Percentiles rank a stretch among this genome's conserved stretches.
phyloP scores from a whole-genome alignment of 1,140 invertebrate genomes.

The Orchestia grillus region DNA sequence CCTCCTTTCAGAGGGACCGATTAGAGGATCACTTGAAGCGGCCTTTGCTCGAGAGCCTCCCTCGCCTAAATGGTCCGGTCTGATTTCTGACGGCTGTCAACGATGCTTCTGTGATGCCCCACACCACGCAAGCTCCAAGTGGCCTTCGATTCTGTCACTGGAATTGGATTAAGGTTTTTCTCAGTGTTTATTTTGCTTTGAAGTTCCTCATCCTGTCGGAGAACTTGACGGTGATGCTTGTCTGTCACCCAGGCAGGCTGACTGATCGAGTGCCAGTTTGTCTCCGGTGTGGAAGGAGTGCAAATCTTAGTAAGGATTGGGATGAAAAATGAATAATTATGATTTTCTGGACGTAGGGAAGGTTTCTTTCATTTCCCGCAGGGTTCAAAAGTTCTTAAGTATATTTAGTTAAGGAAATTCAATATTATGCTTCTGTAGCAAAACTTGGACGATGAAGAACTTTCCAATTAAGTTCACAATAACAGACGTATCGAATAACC shows the following conservation, averaged over 20 bases:
- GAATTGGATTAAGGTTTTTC: neutral
- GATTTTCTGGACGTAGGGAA: too few species aligned
- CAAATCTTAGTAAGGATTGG: too few species aligned
- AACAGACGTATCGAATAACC: too few species aligned
- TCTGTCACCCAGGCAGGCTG: neutral
- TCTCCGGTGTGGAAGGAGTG: too few species aligned
- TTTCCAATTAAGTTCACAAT: too few species aligned
- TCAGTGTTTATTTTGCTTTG: neutral
- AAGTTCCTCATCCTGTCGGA: neutral
- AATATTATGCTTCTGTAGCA: too few species aligned
- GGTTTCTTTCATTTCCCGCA: too few species aligned
- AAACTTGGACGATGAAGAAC: too few species aligned
- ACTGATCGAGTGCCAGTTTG: too few species aligned
- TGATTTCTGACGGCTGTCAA: constrained; percentile 7
- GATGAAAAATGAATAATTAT: too few species aligned
- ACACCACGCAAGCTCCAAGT: neutral
- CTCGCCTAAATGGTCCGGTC: constrained; percentile 5
- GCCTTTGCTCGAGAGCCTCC: constrained; percentile 1
- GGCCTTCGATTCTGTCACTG: neutral
- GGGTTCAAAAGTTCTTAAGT: too few species aligned
- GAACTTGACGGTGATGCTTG: neutral
- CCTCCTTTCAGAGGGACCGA: constrained; percentile 32
- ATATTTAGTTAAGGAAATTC: too few species aligned
- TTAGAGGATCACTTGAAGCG: constrained; percentile 40
- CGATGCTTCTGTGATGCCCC: neutral